A percentile compares a stretch with the other conserved stretches of the same genome.
Conservation (phyloP, 2,113 vertebrate species). For the Sus scrofa region T2T-Sscrofa CM000830.6:17974001-17974500, state of each 20-base stretch:
- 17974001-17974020: constrained; percentile 30
- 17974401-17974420: constrained; percentile 16
- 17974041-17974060: background rate
- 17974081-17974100: constrained; percentile 19
- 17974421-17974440: background rate
- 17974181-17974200: background rate
- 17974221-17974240: background rate
- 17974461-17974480: constrained; percentile 11
- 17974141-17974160: background rate
- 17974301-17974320: constrained; percentile 40
- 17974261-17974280: constrained; percentile 10
- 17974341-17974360: constrained; percentile 26
- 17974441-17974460: constrained; percentile 20
- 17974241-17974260: background rate
- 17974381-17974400: background rate
- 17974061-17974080: background rate
- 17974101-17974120: background rate
- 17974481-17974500: constrained; percentile 3
- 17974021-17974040: background rate
- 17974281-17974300: background rate
- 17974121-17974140: constrained; percentile 12
- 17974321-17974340: background rate
- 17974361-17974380: constrained; percentile 25
- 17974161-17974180: background rate
- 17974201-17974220: constrained; percentile 21